Base-by-base conservation (phyloP, 2,113 vertebrate species). In the Engystomops pustulosus region DNA sequence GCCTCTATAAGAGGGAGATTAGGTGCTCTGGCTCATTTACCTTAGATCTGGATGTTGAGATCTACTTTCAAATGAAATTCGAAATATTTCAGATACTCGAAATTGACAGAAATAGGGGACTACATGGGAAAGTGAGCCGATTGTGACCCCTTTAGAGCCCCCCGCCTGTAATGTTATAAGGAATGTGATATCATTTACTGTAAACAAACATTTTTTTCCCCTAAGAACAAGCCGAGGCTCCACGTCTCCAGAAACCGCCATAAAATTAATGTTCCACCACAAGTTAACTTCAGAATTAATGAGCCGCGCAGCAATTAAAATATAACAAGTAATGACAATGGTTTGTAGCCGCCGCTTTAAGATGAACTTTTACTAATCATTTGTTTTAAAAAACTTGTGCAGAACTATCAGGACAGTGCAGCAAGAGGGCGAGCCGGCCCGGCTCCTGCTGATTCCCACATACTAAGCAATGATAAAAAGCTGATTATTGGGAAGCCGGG, bases 261-360 rank as follows among this genome's bases (percentile, higher is more conserved):
- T 30, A 74, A 51, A 32, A 20, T 49, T 49, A 49, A 74, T 74
- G 71, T 30, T 30, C 71, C 44, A 12, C 30, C 44, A 12, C 71
- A 74, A 51, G 49, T 74, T 74, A 74, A 74, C 71, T 49, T 49
- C 32, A 74, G 45, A 47, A 74, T 51, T 74, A 74, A 74, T 74
- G 71, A 49, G 44, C 71, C 45, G 27, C 4, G 20, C 25, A 30
- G 27, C 71, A 74, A 74, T 74, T 45, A 74, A 3, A 74, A 74
- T 30, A 49, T 49, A 49, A 49, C 71, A 45, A 74, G 44, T 49
- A 49, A 74, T 30, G 71, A 49, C 44, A 49, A 49, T 9, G 7
- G 44, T 45, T 30, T 20, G 71, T 23, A 74, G 44, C 45, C 27
- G 45, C 18, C 25, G 2, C 25, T 18, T 32, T 49, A 20, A 49